Base-by-base conservation (phyloP, 2,113 vertebrate genomes). In the Guaruba guarouba region DNA sequence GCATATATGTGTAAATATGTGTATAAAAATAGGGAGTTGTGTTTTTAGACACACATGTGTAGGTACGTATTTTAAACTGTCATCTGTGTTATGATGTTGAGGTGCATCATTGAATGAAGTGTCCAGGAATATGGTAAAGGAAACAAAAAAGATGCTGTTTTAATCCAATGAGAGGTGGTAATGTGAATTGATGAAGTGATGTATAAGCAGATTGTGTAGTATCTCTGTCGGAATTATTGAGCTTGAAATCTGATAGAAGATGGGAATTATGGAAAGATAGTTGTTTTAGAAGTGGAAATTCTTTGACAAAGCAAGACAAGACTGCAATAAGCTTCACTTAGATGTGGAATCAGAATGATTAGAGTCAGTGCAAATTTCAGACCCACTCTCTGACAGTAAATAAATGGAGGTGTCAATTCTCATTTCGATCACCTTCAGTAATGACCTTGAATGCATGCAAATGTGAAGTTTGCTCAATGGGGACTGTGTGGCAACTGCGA, bases 391-490 rank as follows among this genome's bases (percentile, higher is more conserved):
- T 96, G 97, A 96, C 93, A 97, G 97, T 95, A 97, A 98, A 96
- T 98, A 98, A 98, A 97, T 97, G 90, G 81, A 97, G 82, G 94
- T 97, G 96, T 98, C 90, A 4, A 96, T 77, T 96, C 93, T 94
- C 81, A 94, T 98, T 97, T 95, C 8, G 17, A 64, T 98, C 96
- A 97, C 95, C 86, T 97, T 96, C 96, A 93, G 49, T 97, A 98
- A 97, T 97, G 90, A 97, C 96, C 97, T 97, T 97, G 96, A 97
- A 92, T 92, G 73, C 92, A 97, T 98, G 96, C 86, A 98, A 97
- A 98, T 97, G 96, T 95, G 86, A 97, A 89, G 96, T 97, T 95
- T 97, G 71, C 89, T 98, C 97, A 97, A 5, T 95, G 74, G 92
- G 92, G 92, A 96, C 89, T 97, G 88, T 86, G 64, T 93, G 90